Conservation (phyloP, 2,797 vertebrate genomes). For the Sebastes trivittatus region DNA sequence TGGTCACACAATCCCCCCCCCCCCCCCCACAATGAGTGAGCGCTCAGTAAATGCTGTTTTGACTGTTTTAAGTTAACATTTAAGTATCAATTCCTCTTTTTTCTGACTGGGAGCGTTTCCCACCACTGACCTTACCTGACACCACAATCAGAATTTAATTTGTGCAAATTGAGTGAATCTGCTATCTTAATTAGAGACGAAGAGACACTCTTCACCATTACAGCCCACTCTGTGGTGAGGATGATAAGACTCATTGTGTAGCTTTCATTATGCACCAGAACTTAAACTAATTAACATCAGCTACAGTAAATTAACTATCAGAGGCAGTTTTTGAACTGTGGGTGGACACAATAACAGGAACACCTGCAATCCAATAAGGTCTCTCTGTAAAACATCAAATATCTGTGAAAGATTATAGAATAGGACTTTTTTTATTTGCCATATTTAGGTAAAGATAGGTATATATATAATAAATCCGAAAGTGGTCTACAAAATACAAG, state of each 20-base stretch:
- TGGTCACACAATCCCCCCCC: constrained; percentile 25
- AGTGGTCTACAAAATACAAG: too few relatives aligned
- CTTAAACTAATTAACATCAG: not conserved
- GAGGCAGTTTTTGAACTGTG: not conserved
- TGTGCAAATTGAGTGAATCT: constrained; percentile 10
- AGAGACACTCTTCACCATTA: not conserved
- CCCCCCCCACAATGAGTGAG: too few relatives aligned
- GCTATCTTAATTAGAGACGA: constrained; percentile 4
- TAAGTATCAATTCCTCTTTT: not conserved
- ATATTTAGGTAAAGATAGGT: not conserved
- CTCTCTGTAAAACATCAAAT: not conserved
- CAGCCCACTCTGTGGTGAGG: not conserved
- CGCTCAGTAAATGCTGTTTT: not conserved
- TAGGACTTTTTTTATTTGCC: not conserved
- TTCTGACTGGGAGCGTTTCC: not conserved
- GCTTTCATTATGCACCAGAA: constrained; percentile 4
- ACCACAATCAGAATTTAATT: constrained; percentile 10
- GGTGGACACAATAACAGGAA: not conserved
- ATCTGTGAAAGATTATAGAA: not conserved
- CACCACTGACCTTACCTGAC: not conserved
- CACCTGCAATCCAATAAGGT: not conserved
- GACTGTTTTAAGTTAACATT: not conserved
- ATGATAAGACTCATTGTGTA: not conserved
- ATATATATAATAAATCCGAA: too few relatives aligned
- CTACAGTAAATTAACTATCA: not conserved